Evolutionary conservation across 2,113 vertebrate species (phyloP).

Genomic region (Odocoileus hemionus): DNA sequence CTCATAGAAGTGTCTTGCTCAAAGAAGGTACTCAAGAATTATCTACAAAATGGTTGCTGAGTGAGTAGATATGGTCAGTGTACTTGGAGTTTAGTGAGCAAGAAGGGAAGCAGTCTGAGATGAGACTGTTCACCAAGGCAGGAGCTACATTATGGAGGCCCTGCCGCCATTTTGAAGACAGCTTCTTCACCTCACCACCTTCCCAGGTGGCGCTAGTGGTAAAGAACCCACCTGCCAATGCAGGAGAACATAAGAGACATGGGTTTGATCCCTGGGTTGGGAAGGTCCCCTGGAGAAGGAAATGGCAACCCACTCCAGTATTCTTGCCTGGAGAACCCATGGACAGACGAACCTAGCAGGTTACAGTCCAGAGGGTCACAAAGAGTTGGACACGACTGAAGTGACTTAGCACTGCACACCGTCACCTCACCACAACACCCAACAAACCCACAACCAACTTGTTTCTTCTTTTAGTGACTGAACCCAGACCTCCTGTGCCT

Average conservation of each 20-base stretch:
- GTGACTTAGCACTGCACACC: background rate
- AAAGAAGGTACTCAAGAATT: background rate
- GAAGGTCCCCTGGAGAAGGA: background rate
- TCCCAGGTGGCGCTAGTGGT: background rate
- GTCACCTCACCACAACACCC: background rate
- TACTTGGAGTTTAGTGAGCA: background rate
- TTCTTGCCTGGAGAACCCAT: too few species aligned
- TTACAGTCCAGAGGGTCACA: too few species aligned
- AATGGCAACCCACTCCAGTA: too few species aligned
- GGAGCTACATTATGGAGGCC: background rate
- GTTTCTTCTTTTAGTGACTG: background rate
- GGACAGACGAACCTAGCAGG: too few species aligned
- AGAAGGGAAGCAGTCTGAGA: background rate
- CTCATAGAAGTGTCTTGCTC: background rate
- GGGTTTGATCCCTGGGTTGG: background rate
- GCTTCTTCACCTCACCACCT: background rate
- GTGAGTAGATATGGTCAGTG: background rate
- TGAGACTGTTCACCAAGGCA: background rate
- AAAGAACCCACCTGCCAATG: background rate
- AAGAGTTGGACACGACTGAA: background rate
- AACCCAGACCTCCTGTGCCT: background rate
- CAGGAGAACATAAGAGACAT: background rate
- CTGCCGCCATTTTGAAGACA: fast-evolving
- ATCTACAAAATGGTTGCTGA: background rate
- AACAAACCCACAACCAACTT: background rate